These are phyloP conservation scores for Poicephalus gulielmi DNA, from an alignment of 2,113 vertebrate species.

Conservation along the genomic window DNA sequence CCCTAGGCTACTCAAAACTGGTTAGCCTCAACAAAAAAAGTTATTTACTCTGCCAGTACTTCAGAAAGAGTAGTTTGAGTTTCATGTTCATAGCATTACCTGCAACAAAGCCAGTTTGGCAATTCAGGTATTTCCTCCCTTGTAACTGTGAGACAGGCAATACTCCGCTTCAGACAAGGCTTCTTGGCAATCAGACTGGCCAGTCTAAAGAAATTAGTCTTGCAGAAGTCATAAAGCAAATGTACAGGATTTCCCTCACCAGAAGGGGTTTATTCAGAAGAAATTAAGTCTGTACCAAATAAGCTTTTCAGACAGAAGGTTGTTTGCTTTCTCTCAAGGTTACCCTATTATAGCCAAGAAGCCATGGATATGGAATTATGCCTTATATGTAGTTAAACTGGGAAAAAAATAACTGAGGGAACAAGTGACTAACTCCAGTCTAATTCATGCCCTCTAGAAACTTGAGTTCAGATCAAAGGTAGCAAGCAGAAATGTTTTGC, in stretches of 20 bases:
- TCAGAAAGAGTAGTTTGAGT: background rate
- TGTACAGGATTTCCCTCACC: background rate
- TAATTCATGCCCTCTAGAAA: slow-evolving; percentile 23
- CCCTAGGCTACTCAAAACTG: background rate
- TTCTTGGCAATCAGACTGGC: background rate
- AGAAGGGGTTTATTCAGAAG: background rate
- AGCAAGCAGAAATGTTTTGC: background rate
- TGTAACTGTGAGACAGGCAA: background rate
- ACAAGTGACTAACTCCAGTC: background rate
- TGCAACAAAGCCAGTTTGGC: background rate
- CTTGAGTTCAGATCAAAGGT: slow-evolving; percentile 35
- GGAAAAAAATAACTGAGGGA: background rate
- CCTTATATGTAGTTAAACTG: background rate
- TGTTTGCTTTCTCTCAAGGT: background rate
- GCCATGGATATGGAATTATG: background rate
- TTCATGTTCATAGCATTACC: background rate
- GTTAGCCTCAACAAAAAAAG: background rate
- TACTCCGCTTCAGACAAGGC: background rate
- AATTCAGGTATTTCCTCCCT: background rate
- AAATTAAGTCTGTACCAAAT: background rate
- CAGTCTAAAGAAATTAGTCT: background rate
- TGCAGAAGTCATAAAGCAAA: background rate
- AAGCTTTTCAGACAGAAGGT: background rate
- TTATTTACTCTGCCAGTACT: background rate
- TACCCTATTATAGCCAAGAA: background rate